Conservation (phyloP, 2,113 vertebrate species). For the Microcebus murinus region DNA sequence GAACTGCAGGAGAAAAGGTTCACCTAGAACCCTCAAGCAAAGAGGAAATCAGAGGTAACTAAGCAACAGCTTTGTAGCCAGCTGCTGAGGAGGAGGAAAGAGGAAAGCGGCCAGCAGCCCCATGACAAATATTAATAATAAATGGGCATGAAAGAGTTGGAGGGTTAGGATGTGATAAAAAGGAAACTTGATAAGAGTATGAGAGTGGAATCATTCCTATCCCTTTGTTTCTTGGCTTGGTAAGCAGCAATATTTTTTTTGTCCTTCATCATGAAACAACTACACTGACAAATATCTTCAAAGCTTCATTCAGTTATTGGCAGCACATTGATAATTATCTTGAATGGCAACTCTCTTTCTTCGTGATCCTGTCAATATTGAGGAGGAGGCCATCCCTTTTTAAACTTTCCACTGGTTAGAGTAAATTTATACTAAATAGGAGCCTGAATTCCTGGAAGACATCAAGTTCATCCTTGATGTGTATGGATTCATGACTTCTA, state of each 20-base stretch:
- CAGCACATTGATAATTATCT: neutral
- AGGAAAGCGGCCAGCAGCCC: neutral
- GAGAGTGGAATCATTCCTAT: neutral
- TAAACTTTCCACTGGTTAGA: neutral
- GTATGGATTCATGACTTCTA: neutral
- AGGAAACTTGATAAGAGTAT: neutral
- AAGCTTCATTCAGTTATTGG: neutral
- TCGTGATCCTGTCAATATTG: neutral
- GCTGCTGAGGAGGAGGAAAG: neutral
- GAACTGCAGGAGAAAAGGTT: neutral
- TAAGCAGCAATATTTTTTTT: neutral
- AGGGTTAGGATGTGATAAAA: neutral
- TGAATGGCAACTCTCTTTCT: neutral
- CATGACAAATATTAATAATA: neutral
- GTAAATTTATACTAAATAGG: constrained; percentile 21
- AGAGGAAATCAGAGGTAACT: neutral
- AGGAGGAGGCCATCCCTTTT: neutral
- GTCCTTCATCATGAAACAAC: neutral
- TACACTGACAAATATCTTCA: neutral
- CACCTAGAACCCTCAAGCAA: neutral
- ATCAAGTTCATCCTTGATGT: neutral
- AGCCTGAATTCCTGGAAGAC: neutral
- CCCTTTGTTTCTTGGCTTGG: neutral
- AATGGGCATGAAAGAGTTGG: neutral
- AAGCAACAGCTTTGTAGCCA: neutral